phyloP scores from a whole-genome alignment of 1,140 invertebrate species.

The Diploscapter pachys region DNA sequence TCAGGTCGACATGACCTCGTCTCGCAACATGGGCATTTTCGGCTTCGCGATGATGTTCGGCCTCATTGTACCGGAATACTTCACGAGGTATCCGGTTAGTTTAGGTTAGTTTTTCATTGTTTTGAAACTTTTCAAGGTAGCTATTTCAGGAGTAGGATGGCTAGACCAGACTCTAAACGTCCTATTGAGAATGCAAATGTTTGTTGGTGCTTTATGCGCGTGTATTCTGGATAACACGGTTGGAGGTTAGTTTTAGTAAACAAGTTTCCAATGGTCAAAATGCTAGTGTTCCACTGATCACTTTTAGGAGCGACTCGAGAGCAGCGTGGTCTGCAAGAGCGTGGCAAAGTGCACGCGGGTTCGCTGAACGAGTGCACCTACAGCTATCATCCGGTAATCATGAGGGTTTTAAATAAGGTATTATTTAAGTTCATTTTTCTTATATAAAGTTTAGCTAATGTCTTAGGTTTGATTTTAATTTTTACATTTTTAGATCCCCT shows the following conservation, averaged over 20 bases:
- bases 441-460: not conserved
- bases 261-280: not conserved
- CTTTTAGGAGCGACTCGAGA: conserved; percentile 49
- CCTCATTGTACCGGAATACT: conserved; percentile 59
- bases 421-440: not conserved
- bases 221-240: conserved; percentile 61
- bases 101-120: conserved; percentile 15
- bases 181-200: conserved; percentile 57
- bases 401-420: conserved; percentile 33
- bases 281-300: conserved; percentile 6
- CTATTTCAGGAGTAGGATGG: conserved; percentile 14
- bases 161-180: conserved; percentile 37
- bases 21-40: conserved; percentile 61
- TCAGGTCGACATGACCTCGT: conserved; percentile 59
- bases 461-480: too few relatives aligned
- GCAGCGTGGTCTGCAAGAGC: conserved; percentile 49
- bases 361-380: conserved; percentile 43
- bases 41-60: conserved; percentile 61
- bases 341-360: conserved; percentile 45
- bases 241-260: conserved; percentile 48
- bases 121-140: not conserved
- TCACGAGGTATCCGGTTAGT: conserved; percentile 31
- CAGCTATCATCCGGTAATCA: conserved; percentile 40
- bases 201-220: conserved; percentile 59
- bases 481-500: conserved; percentile 17